Evolutionary conservation across 2,797 vertebrate species (phyloP).

Genomic region (Leuciscus waleckii): DNA sequence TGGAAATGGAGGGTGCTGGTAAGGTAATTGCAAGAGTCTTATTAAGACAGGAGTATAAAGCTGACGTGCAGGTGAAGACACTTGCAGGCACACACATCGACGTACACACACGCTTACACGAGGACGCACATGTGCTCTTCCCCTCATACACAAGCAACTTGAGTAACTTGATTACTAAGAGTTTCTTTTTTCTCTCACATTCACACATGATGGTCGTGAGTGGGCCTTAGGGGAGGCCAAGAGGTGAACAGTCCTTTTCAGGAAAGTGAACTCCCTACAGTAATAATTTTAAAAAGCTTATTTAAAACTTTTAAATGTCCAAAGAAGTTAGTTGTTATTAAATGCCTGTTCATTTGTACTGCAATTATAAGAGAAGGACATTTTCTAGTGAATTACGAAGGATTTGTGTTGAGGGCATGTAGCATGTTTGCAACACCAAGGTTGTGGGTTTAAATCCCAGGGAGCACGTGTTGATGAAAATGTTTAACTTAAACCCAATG

Average conservation of each 20-base stretch:
- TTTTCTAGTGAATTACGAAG: neutral
- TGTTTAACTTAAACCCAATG: neutral
- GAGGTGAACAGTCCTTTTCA: constrained; percentile 48
- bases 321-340: constrained; percentile 4
- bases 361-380: neutral
- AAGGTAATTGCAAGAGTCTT: constrained; percentile 55
- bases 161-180: constrained; percentile 3
- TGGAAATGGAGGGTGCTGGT: constrained; percentile 45
- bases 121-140: constrained; percentile 13
- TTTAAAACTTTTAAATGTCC: constrained; percentile 31
- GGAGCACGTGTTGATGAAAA: neutral
- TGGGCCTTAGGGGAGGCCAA: constrained; percentile 32
- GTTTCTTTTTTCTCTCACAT: constrained; percentile 1
- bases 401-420: neutral
- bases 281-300: constrained; percentile 45
- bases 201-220: neutral
- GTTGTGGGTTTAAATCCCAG: neutral
- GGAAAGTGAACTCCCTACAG: constrained; percentile 34
- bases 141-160: constrained; percentile 23
- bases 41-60: constrained; percentile 54
- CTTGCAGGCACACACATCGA: constrained; percentile 30
- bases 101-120: constrained; percentile 25
- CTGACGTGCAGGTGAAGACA: constrained; percentile 45
- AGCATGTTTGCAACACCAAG: neutral
- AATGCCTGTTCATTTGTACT: neutral